Conservation (phyloP, 2,113 vertebrate genomes). For the Erythrolamprus reginae region DNA sequence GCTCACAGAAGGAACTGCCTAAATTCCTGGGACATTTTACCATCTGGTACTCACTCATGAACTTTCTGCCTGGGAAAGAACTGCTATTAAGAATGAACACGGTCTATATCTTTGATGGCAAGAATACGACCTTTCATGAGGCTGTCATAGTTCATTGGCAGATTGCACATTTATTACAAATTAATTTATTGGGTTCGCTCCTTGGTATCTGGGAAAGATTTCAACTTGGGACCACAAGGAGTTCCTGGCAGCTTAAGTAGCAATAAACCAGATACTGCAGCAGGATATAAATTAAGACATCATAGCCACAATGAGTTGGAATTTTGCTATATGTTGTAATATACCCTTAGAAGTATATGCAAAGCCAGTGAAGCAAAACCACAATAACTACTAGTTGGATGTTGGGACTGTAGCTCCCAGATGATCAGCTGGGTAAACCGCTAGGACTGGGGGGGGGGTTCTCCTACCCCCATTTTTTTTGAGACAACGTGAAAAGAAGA, state of each 20-base stretch:
- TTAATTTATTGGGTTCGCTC: not conserved
- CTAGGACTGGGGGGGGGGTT: slow-evolving; percentile 14
- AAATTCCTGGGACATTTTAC: not conserved
- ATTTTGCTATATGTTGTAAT: not conserved
- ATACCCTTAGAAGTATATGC: not conserved
- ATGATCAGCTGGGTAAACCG: slow-evolving; percentile 9
- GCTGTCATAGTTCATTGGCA: not conserved
- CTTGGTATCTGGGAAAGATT: not conserved
- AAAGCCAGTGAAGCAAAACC: not conserved
- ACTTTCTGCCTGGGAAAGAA: not conserved
- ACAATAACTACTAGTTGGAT: not conserved
- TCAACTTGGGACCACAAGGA: not conserved
- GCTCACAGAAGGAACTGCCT: not conserved
- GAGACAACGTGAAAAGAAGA: slow-evolving; percentile 21
- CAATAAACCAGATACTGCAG: not conserved
- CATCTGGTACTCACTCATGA: not conserved
- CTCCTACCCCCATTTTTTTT: not conserved
- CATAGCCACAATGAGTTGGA: not conserved
- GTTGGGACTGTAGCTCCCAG: slow-evolving; percentile 9
- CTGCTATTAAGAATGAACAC: not conserved
- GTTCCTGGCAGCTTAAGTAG: not conserved
- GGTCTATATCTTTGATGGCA: not conserved
- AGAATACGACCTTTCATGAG: not conserved
- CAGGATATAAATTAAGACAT: not conserved
- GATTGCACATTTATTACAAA: not conserved